Evolutionary conservation across 2,888 invertebrate genomes (phyloP).

Genomic region (Augiades crinisus): DNA sequence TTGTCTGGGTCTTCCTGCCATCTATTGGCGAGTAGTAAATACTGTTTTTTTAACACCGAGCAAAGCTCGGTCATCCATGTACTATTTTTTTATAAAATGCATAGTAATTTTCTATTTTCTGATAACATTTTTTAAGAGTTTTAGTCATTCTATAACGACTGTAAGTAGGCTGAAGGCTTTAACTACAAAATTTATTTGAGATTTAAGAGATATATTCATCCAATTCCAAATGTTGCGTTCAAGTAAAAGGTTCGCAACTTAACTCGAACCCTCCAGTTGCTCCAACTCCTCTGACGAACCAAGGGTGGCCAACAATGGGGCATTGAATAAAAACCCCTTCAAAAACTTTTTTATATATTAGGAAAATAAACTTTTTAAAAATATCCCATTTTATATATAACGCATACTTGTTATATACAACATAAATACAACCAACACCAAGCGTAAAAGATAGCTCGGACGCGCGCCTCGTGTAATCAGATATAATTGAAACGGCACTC

Average conservation of each 20-base stretch:
- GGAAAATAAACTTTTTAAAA: too few relatives aligned
- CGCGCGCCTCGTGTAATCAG: neutral
- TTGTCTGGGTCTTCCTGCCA: too few relatives aligned
- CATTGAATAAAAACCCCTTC: constrained; percentile 61
- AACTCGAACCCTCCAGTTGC: neutral
- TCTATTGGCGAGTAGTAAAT: too few relatives aligned
- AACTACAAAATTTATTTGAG: too few relatives aligned
- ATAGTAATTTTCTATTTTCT: too few relatives aligned
- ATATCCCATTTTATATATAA: neutral
- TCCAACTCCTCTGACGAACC: constrained; percentile 49
- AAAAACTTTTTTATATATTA: constrained; percentile 43
- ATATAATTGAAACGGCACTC: neutral
- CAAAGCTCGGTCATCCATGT: too few relatives aligned
- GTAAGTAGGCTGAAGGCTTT: too few relatives aligned
- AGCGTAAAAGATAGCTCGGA: neutral
- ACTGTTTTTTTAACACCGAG: too few relatives aligned
- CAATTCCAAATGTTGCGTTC: constrained; percentile 5
- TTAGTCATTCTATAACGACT: too few relatives aligned
- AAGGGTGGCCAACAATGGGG: constrained; percentile 63
- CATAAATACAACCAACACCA: neutral
- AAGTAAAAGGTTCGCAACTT: neutral
- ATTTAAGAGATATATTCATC: too few relatives aligned
- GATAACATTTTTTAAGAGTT: too few relatives aligned
- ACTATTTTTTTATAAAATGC: too few relatives aligned
- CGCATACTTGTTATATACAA: neutral